Evolutionary conservation across 23 tunicate species (phyloP).

Genomic region (Halocynthia aurantium): DNA sequence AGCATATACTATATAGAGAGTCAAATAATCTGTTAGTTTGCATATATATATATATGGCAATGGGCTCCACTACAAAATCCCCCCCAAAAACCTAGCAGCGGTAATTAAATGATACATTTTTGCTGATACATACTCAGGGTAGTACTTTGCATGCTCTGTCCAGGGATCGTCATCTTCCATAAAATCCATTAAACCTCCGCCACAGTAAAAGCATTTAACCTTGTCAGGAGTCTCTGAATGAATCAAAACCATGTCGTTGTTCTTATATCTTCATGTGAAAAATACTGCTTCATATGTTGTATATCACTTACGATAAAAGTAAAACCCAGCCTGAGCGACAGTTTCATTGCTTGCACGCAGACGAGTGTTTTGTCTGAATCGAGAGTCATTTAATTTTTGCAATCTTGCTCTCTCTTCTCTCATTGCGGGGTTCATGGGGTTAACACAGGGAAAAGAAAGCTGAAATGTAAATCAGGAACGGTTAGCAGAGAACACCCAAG

Average conservation of each 20-base stretch:
- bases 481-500: too few species aligned
- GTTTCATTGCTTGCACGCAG: slow-evolving; percentile 12
- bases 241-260: too few species aligned
- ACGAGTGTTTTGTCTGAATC: slow-evolving; percentile 1
- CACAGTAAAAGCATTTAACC: slow-evolving; percentile 4
- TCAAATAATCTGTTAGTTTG: too few species aligned
- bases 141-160: slow-evolving; percentile 2
- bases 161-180: background rate
- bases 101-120: too few species aligned
- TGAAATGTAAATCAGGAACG: too few species aligned
- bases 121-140: background rate
- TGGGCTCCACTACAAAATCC: too few species aligned
- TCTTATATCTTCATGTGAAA: too few species aligned
- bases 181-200: slow-evolving; percentile 4
- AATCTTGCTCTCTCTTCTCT: slow-evolving; percentile 5
- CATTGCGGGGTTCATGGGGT: background rate
- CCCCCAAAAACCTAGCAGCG: too few species aligned
- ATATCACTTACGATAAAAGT: background rate
- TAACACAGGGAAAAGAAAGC: background rate
- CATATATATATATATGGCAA: too few species aligned
- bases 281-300: background rate
- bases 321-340: slow-evolving; percentile 1
- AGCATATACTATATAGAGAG: too few species aligned
- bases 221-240: too few species aligned
- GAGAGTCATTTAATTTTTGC: background rate